A percentile compares a stretch with the other conserved stretches of the same genome.
These are phyloP conservation scores for Pollenia griseotomentosa DNA, from an alignment of 2,888 invertebrate species.

Conservation along the genomic window DNA sequence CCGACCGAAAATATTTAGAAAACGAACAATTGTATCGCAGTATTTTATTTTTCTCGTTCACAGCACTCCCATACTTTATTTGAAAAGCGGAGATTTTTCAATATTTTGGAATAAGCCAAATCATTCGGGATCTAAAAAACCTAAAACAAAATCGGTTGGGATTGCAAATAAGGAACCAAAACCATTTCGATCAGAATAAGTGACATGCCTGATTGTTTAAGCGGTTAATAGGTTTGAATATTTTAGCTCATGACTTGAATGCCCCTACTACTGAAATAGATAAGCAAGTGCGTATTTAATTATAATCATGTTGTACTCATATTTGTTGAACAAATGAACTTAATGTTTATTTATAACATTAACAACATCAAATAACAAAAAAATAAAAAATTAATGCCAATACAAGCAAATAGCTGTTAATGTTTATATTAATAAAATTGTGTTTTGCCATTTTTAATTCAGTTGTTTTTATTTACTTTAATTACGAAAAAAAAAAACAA, in stretches of 20 bases:
- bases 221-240: no score
- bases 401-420: slow-evolving; percentile 13
- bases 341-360: slow-evolving; percentile 36
- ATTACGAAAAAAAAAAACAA: neutral
- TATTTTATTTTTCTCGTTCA: no score
- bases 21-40: no score
- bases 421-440: slow-evolving; percentile 13
- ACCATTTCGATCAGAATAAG: no score
- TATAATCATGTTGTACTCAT: slow-evolving; percentile 9
- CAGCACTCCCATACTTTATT: no score
- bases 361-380: slow-evolving; percentile 31
- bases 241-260: neutral
- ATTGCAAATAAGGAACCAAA: no score
- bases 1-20: no score
- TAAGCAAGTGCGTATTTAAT: slow-evolving; percentile 22
- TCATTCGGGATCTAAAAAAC: no score
- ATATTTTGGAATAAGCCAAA: no score
- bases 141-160: no score
- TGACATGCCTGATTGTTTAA: no score
- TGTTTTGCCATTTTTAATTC: neutral
- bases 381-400: slow-evolving; percentile 16
- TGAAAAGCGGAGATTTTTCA: no score
- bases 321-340: slow-evolving; percentile 28
- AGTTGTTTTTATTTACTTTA: slow-evolving; percentile 8
- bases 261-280: neutral